Percentiles rank a stretch among this genome's conserved stretches.
Evolutionary conservation across 2,113 vertebrate species (phyloP).

Genomic region (Larimichthys polyactis): DNA sequence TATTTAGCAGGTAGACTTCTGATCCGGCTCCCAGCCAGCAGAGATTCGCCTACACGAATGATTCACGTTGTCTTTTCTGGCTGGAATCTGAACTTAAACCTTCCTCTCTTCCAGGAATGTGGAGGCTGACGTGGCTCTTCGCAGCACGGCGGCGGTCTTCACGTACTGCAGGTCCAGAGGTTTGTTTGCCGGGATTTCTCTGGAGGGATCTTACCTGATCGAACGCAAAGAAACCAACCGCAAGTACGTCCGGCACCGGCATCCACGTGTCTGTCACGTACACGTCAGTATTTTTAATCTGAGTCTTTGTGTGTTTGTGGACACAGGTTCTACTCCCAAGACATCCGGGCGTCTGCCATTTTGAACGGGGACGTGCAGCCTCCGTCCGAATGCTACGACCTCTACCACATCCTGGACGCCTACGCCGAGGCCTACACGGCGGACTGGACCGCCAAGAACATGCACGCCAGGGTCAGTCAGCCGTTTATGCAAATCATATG

Average conservation of each 20-base stretch:
- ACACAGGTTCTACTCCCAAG: conserved; percentile 91
- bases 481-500: too few species aligned
- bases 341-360: conserved; percentile 92
- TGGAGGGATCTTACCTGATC: conserved; percentile 94
- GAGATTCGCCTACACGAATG: too few species aligned
- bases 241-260: conserved; percentile 85
- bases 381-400: conserved; percentile 87
- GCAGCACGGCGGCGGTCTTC: conserved; percentile 93
- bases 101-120: conserved; percentile 85
- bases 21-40: too few species aligned
- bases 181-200: conserved; percentile 93
- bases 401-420: conserved; percentile 89
- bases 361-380: conserved; percentile 91
- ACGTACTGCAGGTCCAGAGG: conserved; percentile 96
- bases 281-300: too few species aligned
- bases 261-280: too few species aligned
- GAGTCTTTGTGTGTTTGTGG: neutral
- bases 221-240: conserved; percentile 97
- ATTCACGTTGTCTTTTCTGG: too few species aligned
- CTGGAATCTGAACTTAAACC: too few species aligned
- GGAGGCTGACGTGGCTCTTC: conserved; percentile 92
- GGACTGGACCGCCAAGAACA: conserved; percentile 79
- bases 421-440: conserved; percentile 90
- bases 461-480: conserved; percentile 47
- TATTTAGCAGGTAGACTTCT: too few species aligned